phyloP scores from a whole-genome alignment of 1,140 invertebrate genomes.

The Aphis gossypii region DNA sequence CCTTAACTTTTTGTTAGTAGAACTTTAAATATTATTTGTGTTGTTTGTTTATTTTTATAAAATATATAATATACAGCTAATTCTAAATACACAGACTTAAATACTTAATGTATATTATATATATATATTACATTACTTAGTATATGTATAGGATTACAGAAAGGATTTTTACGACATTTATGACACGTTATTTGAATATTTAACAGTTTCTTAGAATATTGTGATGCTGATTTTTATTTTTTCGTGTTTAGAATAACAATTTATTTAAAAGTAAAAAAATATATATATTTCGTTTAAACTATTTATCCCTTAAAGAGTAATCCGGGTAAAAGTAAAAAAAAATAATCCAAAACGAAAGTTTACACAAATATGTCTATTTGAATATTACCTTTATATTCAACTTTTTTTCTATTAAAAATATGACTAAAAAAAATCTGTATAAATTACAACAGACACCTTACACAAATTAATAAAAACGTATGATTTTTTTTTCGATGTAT shows the following conservation, averaged over 20 bases:
- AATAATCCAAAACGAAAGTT: background rate
- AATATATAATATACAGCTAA: background rate
- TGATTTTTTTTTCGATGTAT: background rate
- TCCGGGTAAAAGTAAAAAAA: background rate
- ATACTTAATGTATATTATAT: background rate
- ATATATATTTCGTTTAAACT: background rate
- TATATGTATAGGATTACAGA: conserved; percentile 8
- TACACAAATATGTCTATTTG: background rate
- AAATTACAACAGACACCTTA: background rate
- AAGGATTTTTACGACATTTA: background rate
- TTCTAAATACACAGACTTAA: background rate
- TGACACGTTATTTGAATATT: conserved; percentile 49
- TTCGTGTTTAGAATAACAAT: conserved; percentile 42
- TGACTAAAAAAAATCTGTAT: background rate
- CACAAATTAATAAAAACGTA: background rate
- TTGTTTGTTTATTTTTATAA: background rate
- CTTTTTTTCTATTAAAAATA: background rate
- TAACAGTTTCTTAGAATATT: conserved; percentile 5
- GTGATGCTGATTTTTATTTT: background rate
- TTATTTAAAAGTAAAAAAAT: background rate
- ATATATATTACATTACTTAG: background rate
- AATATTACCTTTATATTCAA: background rate
- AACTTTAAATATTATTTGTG: background rate
- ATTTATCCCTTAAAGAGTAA: background rate
- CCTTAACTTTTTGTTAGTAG: background rate